phyloP scores from a whole-genome alignment of 1,140 invertebrate species.

The Drosophila lacteicornis region DNA sequence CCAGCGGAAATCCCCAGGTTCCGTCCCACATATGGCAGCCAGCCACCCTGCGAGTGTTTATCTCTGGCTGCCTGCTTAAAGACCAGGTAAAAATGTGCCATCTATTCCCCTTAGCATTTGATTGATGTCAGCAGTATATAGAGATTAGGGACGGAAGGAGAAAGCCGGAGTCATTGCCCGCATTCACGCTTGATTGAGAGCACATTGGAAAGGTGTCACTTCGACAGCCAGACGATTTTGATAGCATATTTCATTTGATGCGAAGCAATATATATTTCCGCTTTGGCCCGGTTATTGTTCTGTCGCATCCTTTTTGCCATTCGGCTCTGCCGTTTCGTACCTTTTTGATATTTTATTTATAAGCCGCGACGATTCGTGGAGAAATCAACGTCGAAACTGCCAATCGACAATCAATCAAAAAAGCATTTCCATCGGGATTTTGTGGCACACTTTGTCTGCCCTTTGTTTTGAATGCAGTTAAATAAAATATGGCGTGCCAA shows the following conservation, averaged over 20 bases:
- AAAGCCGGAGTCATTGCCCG: constrained; percentile 42
- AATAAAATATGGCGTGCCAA: constrained; percentile 21
- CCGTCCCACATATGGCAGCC: constrained; percentile 21
- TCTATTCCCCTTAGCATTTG: constrained; percentile 56
- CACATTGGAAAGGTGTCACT: constrained; percentile 71
- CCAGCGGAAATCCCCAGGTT: constrained; percentile 15
- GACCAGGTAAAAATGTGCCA: constrained; percentile 35
- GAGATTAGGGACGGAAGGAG: background rate
- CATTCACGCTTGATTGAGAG: constrained; percentile 73
- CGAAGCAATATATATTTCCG: constrained; percentile 76
- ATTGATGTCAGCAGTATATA: constrained; percentile 65
- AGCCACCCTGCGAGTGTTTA: constrained; percentile 28
- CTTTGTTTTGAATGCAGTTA: constrained; percentile 27
- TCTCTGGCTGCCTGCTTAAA: constrained; percentile 49
- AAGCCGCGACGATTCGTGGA: constrained; percentile 54
- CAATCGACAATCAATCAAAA: constrained; percentile 78
- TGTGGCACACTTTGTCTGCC: constrained; percentile 37
- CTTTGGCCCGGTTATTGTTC: constrained; percentile 31
- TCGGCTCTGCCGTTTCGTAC: constrained; percentile 17
- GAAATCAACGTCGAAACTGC: constrained; percentile 69
- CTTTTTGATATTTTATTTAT: constrained; percentile 74
- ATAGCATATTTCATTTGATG: constrained; percentile 78
- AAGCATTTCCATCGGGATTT: constrained; percentile 55
- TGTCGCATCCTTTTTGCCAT: constrained; percentile 42
- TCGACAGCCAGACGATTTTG: constrained; percentile 75